phyloP scores from a whole-genome alignment of 2,797 vertebrate species.

The Poecilia gillii region DNA sequence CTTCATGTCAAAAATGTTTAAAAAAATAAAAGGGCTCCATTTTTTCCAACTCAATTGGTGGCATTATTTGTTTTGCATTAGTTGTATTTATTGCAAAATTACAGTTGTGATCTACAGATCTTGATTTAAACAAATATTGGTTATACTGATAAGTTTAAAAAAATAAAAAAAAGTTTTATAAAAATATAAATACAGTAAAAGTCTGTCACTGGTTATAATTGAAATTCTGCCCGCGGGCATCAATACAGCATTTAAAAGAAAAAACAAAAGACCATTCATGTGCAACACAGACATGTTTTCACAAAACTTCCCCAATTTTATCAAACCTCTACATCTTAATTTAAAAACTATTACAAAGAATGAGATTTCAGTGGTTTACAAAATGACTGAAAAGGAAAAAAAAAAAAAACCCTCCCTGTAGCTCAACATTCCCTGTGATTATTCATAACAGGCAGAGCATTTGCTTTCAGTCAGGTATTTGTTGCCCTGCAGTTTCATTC shows the following conservation, averaged over 20 bases:
- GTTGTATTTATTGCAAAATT: conserved; percentile 47
- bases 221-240: conserved; percentile 30
- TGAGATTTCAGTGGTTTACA: conserved; percentile 14
- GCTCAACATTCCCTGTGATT: conserved; percentile 5
- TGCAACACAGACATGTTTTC: conserved; percentile 48
- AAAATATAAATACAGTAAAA: conserved; percentile 65
- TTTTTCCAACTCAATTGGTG: conserved; percentile 37
- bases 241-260: conserved; percentile 41
- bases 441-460: conserved; percentile 7
- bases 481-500: conserved; percentile 15
- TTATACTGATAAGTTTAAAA: background rate
- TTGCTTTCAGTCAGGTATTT: conserved; percentile 7
- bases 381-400: background rate
- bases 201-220: conserved; percentile 34
- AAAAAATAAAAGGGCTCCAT: conserved; percentile 37
- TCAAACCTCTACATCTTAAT: conserved; percentile 3
- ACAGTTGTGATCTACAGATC: conserved; percentile 27
- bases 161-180: conserved; percentile 20
- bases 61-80: conserved; percentile 42
- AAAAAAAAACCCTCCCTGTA: background rate
- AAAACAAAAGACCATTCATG: conserved; percentile 28
- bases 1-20: background rate
- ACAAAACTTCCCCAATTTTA: conserved; percentile 1
- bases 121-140: conserved; percentile 20
- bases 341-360: conserved; percentile 1